Percentiles rank a stretch among this genome's conserved stretches.
Conservation (phyloP, 2,113 vertebrate genomes). For the Xyrauchen texanus region DNA sequence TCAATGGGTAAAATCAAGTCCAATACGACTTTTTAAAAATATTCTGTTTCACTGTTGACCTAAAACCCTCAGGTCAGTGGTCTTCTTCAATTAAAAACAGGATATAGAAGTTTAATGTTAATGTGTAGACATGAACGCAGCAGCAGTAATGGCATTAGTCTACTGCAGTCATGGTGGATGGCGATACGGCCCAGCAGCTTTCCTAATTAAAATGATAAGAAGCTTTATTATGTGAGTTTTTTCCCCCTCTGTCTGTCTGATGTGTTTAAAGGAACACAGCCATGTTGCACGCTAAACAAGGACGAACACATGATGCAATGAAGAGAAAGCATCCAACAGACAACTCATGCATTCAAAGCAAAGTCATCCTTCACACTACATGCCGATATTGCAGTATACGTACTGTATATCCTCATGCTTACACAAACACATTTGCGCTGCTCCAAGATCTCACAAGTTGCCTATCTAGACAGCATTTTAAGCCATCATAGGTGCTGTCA, state of each 20-base stretch:
- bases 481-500: no score
- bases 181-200: constrained; percentile 70
- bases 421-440: no score
- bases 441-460: no score
- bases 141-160: constrained; percentile 43
- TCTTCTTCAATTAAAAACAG: background rate
- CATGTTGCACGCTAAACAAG: constrained; percentile 59
- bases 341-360: background rate
- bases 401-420: no score
- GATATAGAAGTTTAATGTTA: constrained; percentile 1
- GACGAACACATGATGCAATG: constrained; percentile 44
- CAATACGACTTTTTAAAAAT: no score
- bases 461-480: no score
- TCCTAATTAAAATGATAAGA: constrained; percentile 84
- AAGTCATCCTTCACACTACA: background rate
- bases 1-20: no score
- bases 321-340: constrained; percentile 38
- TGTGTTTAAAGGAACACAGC: constrained; percentile 70
- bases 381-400: background rate
- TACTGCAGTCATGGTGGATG: constrained; percentile 62
- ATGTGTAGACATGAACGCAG: constrained; percentile 15
- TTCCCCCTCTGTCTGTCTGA: constrained; percentile 53
- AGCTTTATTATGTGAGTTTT: constrained; percentile 76
- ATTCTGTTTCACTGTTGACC: no score
- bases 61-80: constrained; percentile 13